These are phyloP conservation scores for Lagocephalus sceleratus DNA, from an alignment of 2,797 vertebrate species.

Conservation along the genomic window DNA sequence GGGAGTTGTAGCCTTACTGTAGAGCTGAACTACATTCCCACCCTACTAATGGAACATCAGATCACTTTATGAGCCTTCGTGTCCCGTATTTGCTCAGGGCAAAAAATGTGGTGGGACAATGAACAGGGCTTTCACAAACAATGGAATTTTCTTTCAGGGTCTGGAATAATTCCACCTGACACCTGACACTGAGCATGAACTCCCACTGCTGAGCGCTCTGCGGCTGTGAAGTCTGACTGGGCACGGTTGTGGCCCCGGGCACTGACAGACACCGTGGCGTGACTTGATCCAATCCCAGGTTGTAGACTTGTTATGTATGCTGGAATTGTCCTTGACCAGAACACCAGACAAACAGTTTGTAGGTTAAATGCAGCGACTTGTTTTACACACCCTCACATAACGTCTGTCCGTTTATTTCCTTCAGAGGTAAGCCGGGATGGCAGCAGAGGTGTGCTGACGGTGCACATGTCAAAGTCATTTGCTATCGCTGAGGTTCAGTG, in stretches of 20 bases:
- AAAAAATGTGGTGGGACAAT: constrained; percentile 65
- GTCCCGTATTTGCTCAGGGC: constrained; percentile 59
- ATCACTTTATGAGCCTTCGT: constrained; percentile 57
- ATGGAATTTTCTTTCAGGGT: constrained; percentile 52
- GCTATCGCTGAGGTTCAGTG: constrained; percentile 29
- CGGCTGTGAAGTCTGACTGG: constrained; percentile 49
- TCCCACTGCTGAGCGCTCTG: constrained; percentile 52
- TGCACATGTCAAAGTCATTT: constrained; percentile 49
- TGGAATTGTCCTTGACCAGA: constrained; percentile 30
- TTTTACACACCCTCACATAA: constrained; percentile 31
- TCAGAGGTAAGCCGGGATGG: constrained; percentile 25
- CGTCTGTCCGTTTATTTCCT: constrained; percentile 20
- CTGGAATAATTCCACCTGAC: constrained; percentile 68
- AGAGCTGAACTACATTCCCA: constrained; percentile 28
- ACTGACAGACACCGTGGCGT: constrained; percentile 24
- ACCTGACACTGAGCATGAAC: constrained; percentile 72
- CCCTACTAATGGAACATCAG: constrained; percentile 23
- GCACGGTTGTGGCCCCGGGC: constrained; percentile 34
- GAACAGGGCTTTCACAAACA: constrained; percentile 66
- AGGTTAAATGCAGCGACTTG: constrained; percentile 31
- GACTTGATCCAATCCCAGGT: constrained; percentile 44
- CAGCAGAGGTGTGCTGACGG: constrained; percentile 44
- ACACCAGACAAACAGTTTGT: constrained; percentile 13
- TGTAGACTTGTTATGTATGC: constrained; percentile 20
- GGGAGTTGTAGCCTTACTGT: constrained; percentile 19